These are phyloP conservation scores for Platycercus adscitus DNA, from an alignment of 2,113 vertebrate genomes.

Conservation along the genomic window DNA sequence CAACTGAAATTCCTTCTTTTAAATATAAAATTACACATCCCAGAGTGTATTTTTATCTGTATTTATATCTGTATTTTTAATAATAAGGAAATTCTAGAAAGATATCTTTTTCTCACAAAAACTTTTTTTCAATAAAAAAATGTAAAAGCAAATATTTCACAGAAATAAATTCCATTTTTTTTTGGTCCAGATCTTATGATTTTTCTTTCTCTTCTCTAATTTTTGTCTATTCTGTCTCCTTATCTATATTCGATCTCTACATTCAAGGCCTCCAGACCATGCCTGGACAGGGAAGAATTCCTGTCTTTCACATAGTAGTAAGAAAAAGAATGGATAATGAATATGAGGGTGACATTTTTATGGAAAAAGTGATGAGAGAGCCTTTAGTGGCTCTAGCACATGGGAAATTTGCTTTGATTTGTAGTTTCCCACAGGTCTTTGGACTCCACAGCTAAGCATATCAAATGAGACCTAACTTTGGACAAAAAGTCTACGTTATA, in stretches of 20 bases:
- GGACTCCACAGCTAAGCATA: not conserved
- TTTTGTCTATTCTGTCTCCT: not conserved
- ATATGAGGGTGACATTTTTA: not conserved
- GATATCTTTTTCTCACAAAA: not conserved
- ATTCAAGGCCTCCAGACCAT: not conserved
- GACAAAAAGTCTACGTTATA: not conserved
- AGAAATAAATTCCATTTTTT: not conserved
- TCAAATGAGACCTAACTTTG: not conserved
- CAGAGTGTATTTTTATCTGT: too few species aligned
- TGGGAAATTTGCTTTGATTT: not conserved
- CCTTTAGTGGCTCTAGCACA: not conserved
- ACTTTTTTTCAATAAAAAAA: not conserved
- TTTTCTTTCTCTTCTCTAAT: not conserved
- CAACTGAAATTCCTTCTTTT: not conserved
- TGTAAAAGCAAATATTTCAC: not conserved
- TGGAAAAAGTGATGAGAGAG: not conserved
- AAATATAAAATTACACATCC: not conserved
- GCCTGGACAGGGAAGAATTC: not conserved
- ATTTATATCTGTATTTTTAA: not conserved
- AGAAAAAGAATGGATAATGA: not conserved
- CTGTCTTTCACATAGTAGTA: not conserved
- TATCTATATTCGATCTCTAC: not conserved
- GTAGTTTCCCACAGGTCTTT: not conserved
- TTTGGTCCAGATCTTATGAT: rapidly evolving
- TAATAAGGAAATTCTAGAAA: not conserved